Evolutionary conservation across 37 sponge, comb jelly and placozoan genomes (phyloP).

Genomic region (Spongia lamella): DNA sequence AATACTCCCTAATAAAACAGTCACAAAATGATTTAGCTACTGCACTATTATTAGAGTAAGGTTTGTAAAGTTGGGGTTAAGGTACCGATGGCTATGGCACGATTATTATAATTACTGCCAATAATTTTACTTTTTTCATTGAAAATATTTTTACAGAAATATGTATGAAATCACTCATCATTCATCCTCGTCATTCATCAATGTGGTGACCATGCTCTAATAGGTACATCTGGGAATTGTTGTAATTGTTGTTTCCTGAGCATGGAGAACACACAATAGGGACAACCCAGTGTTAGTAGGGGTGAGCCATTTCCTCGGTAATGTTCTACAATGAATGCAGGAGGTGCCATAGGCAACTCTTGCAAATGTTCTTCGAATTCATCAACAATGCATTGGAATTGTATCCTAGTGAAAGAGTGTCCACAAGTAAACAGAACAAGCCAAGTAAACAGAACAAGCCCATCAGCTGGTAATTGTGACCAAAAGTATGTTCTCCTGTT

Average conservation of each 20-base stretch:
- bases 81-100: too few relatives aligned
- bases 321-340: conserved; percentile 1
- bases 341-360: conserved; percentile 40
- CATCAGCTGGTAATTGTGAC: neutral
- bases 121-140: too few relatives aligned
- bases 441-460: conserved; percentile 63
- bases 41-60: too few relatives aligned
- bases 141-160: too few relatives aligned
- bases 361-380: conserved; percentile 58
- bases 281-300: conserved; percentile 47
- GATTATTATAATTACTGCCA: too few relatives aligned
- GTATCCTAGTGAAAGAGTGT: conserved; percentile 44
- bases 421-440: conserved; percentile 69
- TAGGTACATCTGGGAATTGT: conserved; percentile 40
- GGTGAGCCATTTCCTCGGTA: neutral
- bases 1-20: too few relatives aligned
- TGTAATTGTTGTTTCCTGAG: conserved; percentile 57
- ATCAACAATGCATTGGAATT: conserved; percentile 32
- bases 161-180: too few relatives aligned
- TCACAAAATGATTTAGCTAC: too few relatives aligned
- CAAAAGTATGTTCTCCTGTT: too few relatives aligned
- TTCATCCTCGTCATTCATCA: too few relatives aligned
- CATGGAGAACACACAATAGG: conserved; percentile 66
- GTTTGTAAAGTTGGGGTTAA: too few relatives aligned
- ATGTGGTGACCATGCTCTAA: conserved; percentile 52